Base-by-base conservation (phyloP, 2,797 vertebrate species). In the Pygocentrus nattereri region DNA sequence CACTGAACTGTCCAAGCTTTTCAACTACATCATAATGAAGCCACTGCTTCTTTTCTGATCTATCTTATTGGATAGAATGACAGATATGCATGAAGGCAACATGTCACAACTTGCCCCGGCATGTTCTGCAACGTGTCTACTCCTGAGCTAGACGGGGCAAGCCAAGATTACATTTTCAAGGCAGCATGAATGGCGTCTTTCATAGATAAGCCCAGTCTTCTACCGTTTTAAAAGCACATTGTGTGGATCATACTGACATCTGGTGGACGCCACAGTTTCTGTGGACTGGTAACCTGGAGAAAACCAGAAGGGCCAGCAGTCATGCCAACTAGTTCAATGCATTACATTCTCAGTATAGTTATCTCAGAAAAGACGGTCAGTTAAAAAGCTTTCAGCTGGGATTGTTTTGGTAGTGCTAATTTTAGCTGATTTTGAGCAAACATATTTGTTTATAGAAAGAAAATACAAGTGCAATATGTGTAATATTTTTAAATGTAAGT, bases 181-280 rank as follows among this genome's bases (percentile, higher is more conserved):
- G 25, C 11, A 68, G 61, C 44, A 73, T 84, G 59, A 86, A 79
- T 47, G 21, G 5, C 59, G 59, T 75, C 6, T 76, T 76, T 79
- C 56, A 69, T 59, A 79, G 25, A 5, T 2, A 3, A 58, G 21
- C n/a, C 19, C 11, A 62, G 11, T 10, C 11, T n/a, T 18, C 11
- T 31, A 30, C 3, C 4, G 16, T 21, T 21, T 62, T 49, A 1
- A 58, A n/a, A 19, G 18, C 25, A 34, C 16, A 78, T 78, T 68
- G 16, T 11, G 58, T 75, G 76, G 49, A 67, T 79, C 59, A 67
- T 69, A 58, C 79, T 82, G 86, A 85, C 84, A 87, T 52, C 84
- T 85, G 56, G 56, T 75, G 86, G 76, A 16, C 6, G 18, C 13
- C 5, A 75, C 12, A 50, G 16, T 5, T 12, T 64, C 50, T 56